Evolutionary conservation across 1,140 invertebrate genomes (phyloP).

Genomic region (Cecropterus lyciades): DNA sequence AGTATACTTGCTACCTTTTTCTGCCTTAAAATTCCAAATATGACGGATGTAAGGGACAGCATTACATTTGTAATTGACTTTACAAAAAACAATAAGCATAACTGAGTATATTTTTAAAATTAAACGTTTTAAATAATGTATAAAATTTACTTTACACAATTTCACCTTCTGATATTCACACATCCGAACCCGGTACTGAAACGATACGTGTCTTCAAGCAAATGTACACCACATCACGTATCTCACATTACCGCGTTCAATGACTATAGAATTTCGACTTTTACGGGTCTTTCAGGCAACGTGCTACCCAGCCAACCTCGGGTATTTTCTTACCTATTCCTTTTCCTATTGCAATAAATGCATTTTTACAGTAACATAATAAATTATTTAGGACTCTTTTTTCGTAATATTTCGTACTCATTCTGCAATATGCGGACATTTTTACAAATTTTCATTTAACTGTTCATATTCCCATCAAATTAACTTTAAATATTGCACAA

Average conservation of each 20-base stretch:
- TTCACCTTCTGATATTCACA: conserved; percentile 2
- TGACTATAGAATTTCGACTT: conserved; percentile 20
- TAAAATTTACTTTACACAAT: neutral
- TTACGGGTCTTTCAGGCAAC: conserved; percentile 20
- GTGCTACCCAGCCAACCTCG: neutral
- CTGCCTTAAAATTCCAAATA: too few species aligned
- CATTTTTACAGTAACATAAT: neutral
- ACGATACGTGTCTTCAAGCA: conserved; percentile 24
- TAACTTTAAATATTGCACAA: too few species aligned
- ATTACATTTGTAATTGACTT: too few species aligned
- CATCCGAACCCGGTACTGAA: conserved; percentile 1
- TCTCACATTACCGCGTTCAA: conserved; percentile 16
- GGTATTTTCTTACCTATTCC: neutral
- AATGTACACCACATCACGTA: conserved; percentile 32
- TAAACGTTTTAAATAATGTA: neutral
- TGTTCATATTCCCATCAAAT: too few species aligned
- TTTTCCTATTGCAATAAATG: neutral
- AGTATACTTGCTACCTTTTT: too few species aligned
- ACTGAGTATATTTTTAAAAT: neutral
- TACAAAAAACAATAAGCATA: too few species aligned
- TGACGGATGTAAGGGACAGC: too few species aligned
- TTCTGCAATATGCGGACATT: too few species aligned
- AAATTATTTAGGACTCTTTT: neutral
- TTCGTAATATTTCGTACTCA: too few species aligned
- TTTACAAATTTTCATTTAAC: too few species aligned